Conservation (phyloP, 1,140 invertebrate genomes). For the Coenobita brevimanus region DNA sequence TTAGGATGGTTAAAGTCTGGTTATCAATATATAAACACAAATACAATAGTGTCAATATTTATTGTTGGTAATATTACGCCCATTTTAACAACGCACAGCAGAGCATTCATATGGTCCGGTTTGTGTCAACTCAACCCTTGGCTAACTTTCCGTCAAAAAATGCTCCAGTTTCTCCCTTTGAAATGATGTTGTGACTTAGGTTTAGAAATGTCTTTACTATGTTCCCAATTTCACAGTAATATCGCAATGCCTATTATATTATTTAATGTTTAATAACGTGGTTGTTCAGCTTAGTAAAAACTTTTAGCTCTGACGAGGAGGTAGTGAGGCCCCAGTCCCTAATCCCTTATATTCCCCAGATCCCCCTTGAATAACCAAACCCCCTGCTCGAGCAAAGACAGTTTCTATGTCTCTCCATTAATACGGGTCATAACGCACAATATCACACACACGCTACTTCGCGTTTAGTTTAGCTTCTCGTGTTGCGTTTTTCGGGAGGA, state of each 20-base stretch:
- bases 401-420: constrained; percentile 64
- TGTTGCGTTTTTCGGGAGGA: constrained; percentile 64
- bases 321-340: constrained; percentile 35
- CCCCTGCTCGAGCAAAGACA: constrained; percentile 60
- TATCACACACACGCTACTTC: constrained; percentile 64
- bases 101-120: constrained; percentile 61
- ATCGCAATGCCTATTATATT: constrained; percentile 65
- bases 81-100: constrained; percentile 65
- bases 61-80: constrained; percentile 65
- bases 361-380: background rate
- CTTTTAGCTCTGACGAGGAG: constrained; percentile 58
- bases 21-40: constrained; percentile 64
- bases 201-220: constrained; percentile 66
- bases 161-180: constrained; percentile 49
- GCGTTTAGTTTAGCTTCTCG: constrained; percentile 67
- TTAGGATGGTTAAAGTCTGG: constrained; percentile 63
- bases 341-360: background rate
- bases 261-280: constrained; percentile 66
- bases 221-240: constrained; percentile 64
- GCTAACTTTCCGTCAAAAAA: constrained; percentile 47
- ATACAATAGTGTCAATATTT: constrained; percentile 64
- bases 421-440: constrained; percentile 66
- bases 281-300: constrained; percentile 60
- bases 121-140: constrained; percentile 56
- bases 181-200: constrained; percentile 65